Evolutionary conservation across 2,113 vertebrate genomes (phyloP).

Genomic region (Notothenia rossii): DNA sequence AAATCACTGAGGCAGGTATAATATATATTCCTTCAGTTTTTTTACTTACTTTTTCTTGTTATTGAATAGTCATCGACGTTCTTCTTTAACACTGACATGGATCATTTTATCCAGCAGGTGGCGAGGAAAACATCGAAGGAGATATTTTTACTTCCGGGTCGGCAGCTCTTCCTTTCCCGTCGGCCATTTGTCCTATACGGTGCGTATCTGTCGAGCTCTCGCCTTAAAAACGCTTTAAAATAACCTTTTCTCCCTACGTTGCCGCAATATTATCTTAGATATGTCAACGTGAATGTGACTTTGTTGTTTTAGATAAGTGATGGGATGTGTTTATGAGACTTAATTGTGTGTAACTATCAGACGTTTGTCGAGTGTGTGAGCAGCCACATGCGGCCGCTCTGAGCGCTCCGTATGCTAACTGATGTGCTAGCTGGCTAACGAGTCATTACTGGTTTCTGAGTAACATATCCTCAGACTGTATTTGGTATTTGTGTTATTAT

Average conservation of each 20-base stretch:
- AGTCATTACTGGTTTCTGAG: not conserved
- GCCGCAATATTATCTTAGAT: fast-evolving
- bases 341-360: not conserved
- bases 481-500: no score
- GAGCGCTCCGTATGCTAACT: conserved; percentile 18
- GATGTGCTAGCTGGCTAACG: conserved; percentile 2
- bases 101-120: conserved; percentile 34
- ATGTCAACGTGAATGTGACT: fast-evolving
- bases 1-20: no score
- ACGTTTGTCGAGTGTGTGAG: not conserved
- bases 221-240: conserved; percentile 14
- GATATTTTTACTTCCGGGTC: conserved; percentile 46
- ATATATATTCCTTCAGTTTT: no score
- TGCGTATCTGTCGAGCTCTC: conserved; percentile 48
- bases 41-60: no score
- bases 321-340: fast-evolving
- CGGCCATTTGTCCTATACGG: conserved; percentile 71
- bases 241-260: fast-evolving
- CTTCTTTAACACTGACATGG: no score
- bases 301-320: fast-evolving
- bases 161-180: conserved; percentile 58
- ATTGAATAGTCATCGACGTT: no score
- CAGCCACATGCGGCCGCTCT: conserved; percentile 43
- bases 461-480: no score
- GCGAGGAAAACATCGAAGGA: not conserved